Evolutionary conservation across 1,140 invertebrate genomes (phyloP).

Genomic region (Ooceraea biroi): DNA sequence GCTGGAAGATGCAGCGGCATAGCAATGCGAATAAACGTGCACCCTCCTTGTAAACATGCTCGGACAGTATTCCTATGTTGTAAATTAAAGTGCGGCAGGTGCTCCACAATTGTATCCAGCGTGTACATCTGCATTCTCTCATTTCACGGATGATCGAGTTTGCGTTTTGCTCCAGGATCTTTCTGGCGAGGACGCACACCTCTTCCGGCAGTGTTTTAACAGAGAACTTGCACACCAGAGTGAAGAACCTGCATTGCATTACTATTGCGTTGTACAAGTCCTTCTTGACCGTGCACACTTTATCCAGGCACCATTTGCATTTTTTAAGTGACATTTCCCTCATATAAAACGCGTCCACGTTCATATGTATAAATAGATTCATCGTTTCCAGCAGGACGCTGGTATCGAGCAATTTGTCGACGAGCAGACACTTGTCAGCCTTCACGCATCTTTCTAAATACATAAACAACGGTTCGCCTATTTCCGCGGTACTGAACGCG

Average conservation of each 20-base stretch:
- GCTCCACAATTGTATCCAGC: constrained; percentile 73
- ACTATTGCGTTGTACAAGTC: constrained; percentile 68
- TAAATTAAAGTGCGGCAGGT: constrained; percentile 68
- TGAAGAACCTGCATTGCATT: constrained; percentile 54
- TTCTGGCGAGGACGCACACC: constrained; percentile 37
- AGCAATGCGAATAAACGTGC: constrained; percentile 68
- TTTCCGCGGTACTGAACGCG: constrained; percentile 22
- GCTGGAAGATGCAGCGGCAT: constrained; percentile 59
- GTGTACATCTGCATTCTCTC: constrained; percentile 65
- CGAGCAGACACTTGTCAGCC: neutral
- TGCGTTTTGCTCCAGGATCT: constrained; percentile 65
- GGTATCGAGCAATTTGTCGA: constrained; percentile 49
- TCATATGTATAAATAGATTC: constrained; percentile 50
- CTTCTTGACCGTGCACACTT: constrained; percentile 65
- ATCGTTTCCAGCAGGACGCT: constrained; percentile 48
- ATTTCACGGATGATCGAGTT: constrained; percentile 60
- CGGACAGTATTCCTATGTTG: constrained; percentile 69
- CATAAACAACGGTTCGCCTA: constrained; percentile 65
- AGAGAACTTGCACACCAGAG: constrained; percentile 64
- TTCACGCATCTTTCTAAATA: constrained; percentile 72
- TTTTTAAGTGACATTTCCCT: constrained; percentile 49
- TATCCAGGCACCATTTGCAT: constrained; percentile 58
- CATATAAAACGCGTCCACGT: constrained; percentile 36
- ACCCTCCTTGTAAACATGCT: constrained; percentile 70
- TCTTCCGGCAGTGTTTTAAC: constrained; percentile 44